Conservation (phyloP, 1,140 invertebrate genomes). For the Schlechtendalia chinensis region DNA sequence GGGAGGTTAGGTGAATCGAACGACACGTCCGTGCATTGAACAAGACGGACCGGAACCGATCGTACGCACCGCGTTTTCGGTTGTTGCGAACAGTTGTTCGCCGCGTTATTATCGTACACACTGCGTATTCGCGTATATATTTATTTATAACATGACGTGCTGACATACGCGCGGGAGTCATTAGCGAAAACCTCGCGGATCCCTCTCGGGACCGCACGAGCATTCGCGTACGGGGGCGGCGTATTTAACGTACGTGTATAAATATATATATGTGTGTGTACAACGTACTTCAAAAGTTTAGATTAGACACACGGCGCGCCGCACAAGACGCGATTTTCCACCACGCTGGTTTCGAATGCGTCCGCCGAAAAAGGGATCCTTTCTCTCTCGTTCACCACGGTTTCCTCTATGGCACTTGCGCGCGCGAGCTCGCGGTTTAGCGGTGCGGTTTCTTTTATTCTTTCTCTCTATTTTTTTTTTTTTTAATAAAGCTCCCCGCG, state of each 20-base stretch:
- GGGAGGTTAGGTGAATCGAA: too few species aligned
- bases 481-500: slow-evolving; percentile 13
- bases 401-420: slow-evolving; percentile 38
- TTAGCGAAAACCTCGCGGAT: slow-evolving; percentile 4
- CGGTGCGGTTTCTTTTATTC: slow-evolving; percentile 19
- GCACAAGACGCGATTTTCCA: slow-evolving; percentile 40
- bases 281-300: slow-evolving; percentile 29
- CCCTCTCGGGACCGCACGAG: slow-evolving; percentile 10
- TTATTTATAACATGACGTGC: background rate
- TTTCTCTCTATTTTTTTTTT: slow-evolving; percentile 11
- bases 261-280: too few species aligned
- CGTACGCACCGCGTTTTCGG: too few species aligned
- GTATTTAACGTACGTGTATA: too few species aligned
- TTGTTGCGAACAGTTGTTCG: too few species aligned
- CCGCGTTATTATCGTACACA: too few species aligned
- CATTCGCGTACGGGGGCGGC: background rate
- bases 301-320: slow-evolving; percentile 34
- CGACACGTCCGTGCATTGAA: too few species aligned
- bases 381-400: background rate
- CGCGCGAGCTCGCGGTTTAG: slow-evolving; percentile 5
- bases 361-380: slow-evolving; percentile 3
- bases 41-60: too few species aligned
- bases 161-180: too few species aligned
- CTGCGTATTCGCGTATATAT: background rate
- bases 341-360: slow-evolving; percentile 19